A percentile compares a stretch with the other conserved stretches of the same genome.
These are phyloP conservation scores for Myotis myotis DNA, from an alignment of 2,797 vertebrate species.

Conservation along the genomic window DNA sequence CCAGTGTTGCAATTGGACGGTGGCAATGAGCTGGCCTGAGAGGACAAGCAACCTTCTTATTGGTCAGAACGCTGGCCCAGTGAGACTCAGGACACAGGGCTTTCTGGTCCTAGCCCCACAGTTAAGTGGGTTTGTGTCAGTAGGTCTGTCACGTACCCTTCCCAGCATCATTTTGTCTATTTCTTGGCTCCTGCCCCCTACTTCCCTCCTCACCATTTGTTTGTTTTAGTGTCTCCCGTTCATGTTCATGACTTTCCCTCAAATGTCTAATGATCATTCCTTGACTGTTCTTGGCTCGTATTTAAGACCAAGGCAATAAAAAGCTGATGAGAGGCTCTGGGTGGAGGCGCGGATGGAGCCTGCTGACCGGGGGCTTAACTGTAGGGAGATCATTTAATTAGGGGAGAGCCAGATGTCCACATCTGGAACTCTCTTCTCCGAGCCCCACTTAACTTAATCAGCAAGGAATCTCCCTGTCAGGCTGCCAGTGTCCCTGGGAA, in stretches of 20 bases:
- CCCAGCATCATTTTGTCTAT: not conserved
- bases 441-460: not conserved
- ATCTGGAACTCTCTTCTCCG: not conserved
- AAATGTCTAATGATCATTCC: not conserved
- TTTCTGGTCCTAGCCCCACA: not conserved
- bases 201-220: not conserved
- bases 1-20: not conserved
- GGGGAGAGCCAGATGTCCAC: conserved; percentile 22
- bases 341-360: not conserved
- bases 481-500: not conserved
- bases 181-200: not conserved
- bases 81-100: not conserved
- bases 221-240: conserved; percentile 20
- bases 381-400: conserved; percentile 32
- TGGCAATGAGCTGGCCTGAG: not conserved
- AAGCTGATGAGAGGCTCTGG: not conserved
- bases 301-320: not conserved
- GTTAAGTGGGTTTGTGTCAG: not conserved
- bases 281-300: not conserved
- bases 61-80: not conserved
- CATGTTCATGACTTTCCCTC: not conserved
- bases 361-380: not conserved
- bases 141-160: not conserved
- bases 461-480: not conserved
- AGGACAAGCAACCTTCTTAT: not conserved